A percentile compares a stretch with the other conserved stretches of the same genome.
phyloP scores from a whole-genome alignment of 2,113 vertebrate species.

The Chlorodrepanis virens region DNA sequence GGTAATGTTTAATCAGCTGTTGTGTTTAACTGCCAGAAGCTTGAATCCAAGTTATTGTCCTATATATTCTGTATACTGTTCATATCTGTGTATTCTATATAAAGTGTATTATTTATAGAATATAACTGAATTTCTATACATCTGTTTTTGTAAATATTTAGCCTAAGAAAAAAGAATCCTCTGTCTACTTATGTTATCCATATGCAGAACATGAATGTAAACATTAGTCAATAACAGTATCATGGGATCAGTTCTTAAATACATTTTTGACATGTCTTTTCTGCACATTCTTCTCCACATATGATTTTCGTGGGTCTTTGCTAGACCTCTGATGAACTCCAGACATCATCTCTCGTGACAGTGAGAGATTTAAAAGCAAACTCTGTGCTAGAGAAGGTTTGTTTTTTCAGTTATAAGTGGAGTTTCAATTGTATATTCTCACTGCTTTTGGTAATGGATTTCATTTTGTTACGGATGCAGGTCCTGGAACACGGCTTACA shows the following conservation, averaged over 20 bases:
- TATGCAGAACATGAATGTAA: neutral
- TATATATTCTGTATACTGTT: neutral
- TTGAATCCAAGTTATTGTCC: neutral
- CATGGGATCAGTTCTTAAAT: neutral
- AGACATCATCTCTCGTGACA: neutral
- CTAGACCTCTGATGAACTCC: neutral
- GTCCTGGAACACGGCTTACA: slow-evolving; percentile 47
- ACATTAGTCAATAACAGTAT: neutral
- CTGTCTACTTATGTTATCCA: neutral
- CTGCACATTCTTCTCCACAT: neutral
- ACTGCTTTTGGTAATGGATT: neutral
- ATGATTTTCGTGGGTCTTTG: neutral
- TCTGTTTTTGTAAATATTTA: neutral
- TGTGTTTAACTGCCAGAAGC: neutral
- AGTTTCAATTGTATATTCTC: neutral
- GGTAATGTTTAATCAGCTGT: neutral
- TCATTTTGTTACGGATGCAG: slow-evolving; percentile 50
- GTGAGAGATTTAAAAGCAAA: neutral
- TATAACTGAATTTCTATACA: neutral
- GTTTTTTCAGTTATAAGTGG: neutral
- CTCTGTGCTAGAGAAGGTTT: neutral
- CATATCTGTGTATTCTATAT: neutral
- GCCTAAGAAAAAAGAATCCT: neutral
- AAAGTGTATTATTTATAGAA: neutral
- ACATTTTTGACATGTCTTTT: neutral